These are phyloP conservation scores for Chironomus tentans DNA, from an alignment of 2,888 invertebrate genomes.

Conservation along the genomic window DNA sequence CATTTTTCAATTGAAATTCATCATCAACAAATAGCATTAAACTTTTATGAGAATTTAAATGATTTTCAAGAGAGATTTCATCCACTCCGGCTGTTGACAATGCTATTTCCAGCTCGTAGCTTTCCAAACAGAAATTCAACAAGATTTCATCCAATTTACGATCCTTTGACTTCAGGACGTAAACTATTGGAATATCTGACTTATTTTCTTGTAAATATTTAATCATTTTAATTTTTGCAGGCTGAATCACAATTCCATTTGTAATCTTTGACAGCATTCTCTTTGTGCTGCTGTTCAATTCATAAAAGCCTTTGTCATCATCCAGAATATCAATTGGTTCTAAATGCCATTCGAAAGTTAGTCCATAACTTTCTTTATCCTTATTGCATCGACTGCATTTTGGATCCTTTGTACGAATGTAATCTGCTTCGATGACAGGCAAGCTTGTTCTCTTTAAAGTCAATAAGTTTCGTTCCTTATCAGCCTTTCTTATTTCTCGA, in stretches of 20 bases:
- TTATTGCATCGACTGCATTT: slow-evolving; percentile 2
- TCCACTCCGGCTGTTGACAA: neutral
- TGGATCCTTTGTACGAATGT: neutral
- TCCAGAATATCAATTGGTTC: neutral
- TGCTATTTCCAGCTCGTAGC: neutral
- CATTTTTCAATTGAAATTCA: neutral
- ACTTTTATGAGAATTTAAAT: neutral
- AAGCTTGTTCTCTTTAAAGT: neutral
- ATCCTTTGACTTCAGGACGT: neutral
- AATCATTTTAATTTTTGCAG: slow-evolving; percentile 12
- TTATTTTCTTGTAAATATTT: neutral
- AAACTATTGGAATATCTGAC: neutral
- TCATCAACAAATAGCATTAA: neutral
- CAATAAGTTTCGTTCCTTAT: neutral
- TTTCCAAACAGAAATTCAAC: neutral
- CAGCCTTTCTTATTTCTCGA: slow-evolving; percentile 1
- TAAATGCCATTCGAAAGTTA: neutral
- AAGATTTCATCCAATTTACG: neutral
- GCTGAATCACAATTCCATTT: neutral
- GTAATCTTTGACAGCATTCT: neutral
- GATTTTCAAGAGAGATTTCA: neutral
- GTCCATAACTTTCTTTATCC: neutral
- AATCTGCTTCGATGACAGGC: neutral
- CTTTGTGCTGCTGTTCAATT: neutral
- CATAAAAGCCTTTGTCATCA: neutral